Evolutionary conservation across 2,888 invertebrate genomes (phyloP).

Genomic region (Eulithis prunata): DNA sequence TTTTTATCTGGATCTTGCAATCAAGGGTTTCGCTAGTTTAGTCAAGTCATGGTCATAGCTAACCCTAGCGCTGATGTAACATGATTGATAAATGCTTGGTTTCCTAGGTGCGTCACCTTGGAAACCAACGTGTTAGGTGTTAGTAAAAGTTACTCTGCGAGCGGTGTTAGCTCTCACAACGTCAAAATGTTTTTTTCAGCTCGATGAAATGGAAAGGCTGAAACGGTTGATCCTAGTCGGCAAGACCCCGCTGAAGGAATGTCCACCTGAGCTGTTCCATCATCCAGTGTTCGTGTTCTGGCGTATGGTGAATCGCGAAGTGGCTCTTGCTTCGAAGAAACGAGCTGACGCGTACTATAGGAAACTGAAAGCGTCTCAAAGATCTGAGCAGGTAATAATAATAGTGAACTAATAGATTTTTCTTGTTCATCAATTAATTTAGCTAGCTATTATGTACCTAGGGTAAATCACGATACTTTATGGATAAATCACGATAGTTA

Average conservation of each 20-base stretch:
- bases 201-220: conserved; percentile 87
- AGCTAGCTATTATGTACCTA: too few species aligned
- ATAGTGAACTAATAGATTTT: neutral
- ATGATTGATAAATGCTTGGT: neutral
- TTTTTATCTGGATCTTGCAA: too few species aligned
- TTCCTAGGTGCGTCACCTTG: conserved; percentile 5
- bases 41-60: neutral
- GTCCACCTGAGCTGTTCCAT: conserved; percentile 86
- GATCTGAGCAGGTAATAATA: conserved; percentile 60
- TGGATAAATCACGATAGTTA: neutral
- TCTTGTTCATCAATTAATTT: too few species aligned
- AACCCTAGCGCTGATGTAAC: neutral
- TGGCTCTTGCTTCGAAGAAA: conserved; percentile 75
- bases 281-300: conserved; percentile 89
- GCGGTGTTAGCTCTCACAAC: neutral
- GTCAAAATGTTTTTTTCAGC: conserved; percentile 58
- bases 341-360: conserved; percentile 76
- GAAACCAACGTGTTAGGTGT: neutral
- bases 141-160: neutral
- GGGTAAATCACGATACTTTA: too few species aligned
- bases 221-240: conserved; percentile 88
- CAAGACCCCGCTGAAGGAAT: conserved; percentile 86
- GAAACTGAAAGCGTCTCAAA: conserved; percentile 72
- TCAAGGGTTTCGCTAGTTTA: too few species aligned
- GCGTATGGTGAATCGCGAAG: conserved; percentile 81